Percentiles rank a stretch among this genome's conserved stretches.
These are phyloP conservation scores for Enteromius mattozi DNA, from an alignment of 2,797 vertebrate species.

Conservation along the genomic window DNA sequence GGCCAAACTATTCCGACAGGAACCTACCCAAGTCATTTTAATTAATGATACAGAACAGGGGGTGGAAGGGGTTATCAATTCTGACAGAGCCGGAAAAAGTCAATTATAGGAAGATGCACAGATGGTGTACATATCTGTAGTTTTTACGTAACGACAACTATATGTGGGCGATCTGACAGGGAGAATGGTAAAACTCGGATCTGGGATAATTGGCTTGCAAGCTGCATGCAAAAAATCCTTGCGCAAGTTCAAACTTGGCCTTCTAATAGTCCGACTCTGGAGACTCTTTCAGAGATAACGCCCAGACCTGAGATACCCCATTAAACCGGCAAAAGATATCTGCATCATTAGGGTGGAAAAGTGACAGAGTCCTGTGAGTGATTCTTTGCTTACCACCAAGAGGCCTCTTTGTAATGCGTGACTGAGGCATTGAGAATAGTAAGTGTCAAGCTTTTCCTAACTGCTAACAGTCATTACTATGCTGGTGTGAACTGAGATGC, in stretches of 20 bases:
- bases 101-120: constrained; percentile 23
- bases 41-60: constrained; percentile 50
- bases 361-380: not conserved
- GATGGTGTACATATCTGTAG: constrained; percentile 26
- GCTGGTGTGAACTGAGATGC: constrained; percentile 59
- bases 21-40: constrained; percentile 49
- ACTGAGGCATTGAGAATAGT: constrained; percentile 57
- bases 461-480: constrained; percentile 63
- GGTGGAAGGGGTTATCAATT: constrained; percentile 19
- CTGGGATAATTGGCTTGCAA: constrained; percentile 35
- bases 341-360: constrained; percentile 30
- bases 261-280: constrained; percentile 5
- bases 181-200: constrained; percentile 14
- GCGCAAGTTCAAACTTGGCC: constrained; percentile 12
- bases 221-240: constrained; percentile 31
- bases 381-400: constrained; percentile 27
- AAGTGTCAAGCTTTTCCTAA: constrained; percentile 62
- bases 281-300: not conserved
- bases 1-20: constrained; percentile 59
- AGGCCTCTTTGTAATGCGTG: constrained; percentile 47
- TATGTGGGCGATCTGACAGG: constrained; percentile 10
- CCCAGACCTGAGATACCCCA: constrained; percentile 8
- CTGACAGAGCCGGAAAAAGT: constrained; percentile 20
- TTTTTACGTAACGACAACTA: constrained; percentile 23
- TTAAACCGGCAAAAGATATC: constrained; percentile 18